Conservation (phyloP, 2,888 invertebrate species). For the Epirrhoe alternata region DNA sequence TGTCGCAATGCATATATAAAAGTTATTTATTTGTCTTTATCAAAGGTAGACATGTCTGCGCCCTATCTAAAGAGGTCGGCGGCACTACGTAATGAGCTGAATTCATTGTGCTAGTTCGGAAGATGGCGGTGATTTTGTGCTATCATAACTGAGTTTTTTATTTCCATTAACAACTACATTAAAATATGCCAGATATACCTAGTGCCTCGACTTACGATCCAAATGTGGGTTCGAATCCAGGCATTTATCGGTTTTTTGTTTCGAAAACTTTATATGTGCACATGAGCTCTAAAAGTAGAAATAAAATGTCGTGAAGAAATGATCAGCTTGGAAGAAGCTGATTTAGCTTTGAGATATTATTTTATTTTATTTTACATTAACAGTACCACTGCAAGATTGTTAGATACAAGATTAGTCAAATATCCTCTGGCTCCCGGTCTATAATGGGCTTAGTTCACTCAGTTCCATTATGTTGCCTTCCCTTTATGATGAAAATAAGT, state of each 20-base stretch:
- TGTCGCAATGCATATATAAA: conserved; percentile 24
- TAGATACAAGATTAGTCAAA: neutral
- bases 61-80: conserved; percentile 37
- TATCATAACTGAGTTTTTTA: neutral
- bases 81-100: conserved; percentile 24
- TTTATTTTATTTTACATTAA: too few relatives aligned
- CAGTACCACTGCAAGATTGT: too few relatives aligned
- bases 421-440: neutral
- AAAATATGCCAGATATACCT: too few relatives aligned
- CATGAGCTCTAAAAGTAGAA: too few relatives aligned
- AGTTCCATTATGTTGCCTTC: conserved; percentile 23
- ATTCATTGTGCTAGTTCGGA: conserved; percentile 22
- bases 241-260: too few relatives aligned
- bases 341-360: too few relatives aligned
- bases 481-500: conserved; percentile 27
- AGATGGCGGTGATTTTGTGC: conserved; percentile 10
- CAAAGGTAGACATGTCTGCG: conserved; percentile 41
- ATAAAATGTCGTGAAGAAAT: too few relatives aligned
- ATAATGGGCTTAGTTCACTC: conserved; percentile 17
- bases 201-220: too few relatives aligned
- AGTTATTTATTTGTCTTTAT: conserved; percentile 36
- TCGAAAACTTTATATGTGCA: too few relatives aligned
- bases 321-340: too few relatives aligned
- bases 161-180: too few relatives aligned
- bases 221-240: too few relatives aligned